These are phyloP conservation scores for Elymnias hypermnestra DNA, from an alignment of 1,140 invertebrate species.

Conservation along the genomic window DNA sequence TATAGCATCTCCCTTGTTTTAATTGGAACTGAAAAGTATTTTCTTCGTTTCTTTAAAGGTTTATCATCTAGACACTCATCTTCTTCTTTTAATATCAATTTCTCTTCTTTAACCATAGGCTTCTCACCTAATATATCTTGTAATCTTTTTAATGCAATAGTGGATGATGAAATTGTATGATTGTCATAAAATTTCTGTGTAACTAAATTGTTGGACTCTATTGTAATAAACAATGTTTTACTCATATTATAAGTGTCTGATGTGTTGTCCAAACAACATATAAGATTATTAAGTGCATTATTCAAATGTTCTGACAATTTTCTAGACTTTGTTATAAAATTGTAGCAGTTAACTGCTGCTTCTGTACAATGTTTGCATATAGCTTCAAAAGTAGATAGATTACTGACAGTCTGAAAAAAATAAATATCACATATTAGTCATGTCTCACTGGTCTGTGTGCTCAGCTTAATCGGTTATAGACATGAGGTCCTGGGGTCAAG, in stretches of 20 bases:
- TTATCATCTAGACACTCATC: not conserved
- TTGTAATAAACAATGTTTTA: slow-evolving; percentile 39
- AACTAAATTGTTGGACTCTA: slow-evolving; percentile 34
- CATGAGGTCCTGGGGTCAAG: too few relatives aligned
- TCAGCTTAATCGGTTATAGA: too few relatives aligned
- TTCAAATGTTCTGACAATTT: slow-evolving; percentile 31
- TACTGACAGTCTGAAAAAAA: slow-evolving; percentile 36
- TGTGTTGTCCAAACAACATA: slow-evolving; percentile 28
- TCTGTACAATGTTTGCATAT: slow-evolving; percentile 42
- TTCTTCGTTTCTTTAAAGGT: slow-evolving; percentile 21
- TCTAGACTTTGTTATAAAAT: slow-evolving; percentile 34
- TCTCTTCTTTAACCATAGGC: slow-evolving; percentile 9
- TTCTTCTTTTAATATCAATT: slow-evolving; percentile 7
- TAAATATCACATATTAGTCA: slow-evolving; percentile 8
- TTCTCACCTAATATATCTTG: slow-evolving; percentile 19
- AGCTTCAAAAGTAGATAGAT: slow-evolving; percentile 30
- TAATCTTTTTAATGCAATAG: slow-evolving; percentile 32
- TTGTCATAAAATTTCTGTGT: slow-evolving; percentile 40
- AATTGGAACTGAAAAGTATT: slow-evolving; percentile 23
- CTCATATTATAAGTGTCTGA: slow-evolving; percentile 16
- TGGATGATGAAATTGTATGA: slow-evolving; percentile 16
- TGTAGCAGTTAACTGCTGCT: slow-evolving; percentile 36
- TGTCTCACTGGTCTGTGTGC: too few relatives aligned
- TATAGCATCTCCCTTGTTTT: slow-evolving; percentile 41
- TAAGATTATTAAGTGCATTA: slow-evolving; percentile 27